Base-by-base conservation (phyloP, 2,888 invertebrate species). In the Bembecia ichneumoniformis region DNA sequence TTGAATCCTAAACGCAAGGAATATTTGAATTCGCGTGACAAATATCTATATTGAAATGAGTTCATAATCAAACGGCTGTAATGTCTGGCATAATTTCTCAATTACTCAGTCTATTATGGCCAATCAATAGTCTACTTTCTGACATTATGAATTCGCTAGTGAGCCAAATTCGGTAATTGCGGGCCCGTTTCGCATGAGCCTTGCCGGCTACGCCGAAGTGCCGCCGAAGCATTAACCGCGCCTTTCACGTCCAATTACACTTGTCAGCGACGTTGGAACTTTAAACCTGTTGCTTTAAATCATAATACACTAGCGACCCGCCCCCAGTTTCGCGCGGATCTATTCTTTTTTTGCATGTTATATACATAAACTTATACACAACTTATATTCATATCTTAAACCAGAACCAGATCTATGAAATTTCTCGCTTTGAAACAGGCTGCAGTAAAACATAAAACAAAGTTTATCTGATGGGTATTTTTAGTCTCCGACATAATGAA, bases 221-320 rank as follows among this genome's bases (percentile, higher is more conserved):
- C 9, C 28, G 49, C 52, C 52, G 7, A 35, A 47, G 13, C 35
- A 46, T n/a, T n/a, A n/a, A 47, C 52, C 28, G 28, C 28, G 54
- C 59, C 57, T 67, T 68, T 69, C 66, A 69, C 68, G 62, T 60
- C 57, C 54, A 66, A 61, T 68, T 70, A 66, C 59, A 63, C 58
- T 53, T 64, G 62, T 66, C 40, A 40, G 40, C 40, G 40, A 40
- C n/a, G 40, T 40, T 40, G 14, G 40, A 28, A 28, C 28, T 56
- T 57, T 35, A 55, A 63, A 63, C 60, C 56, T 55, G 63, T 63
- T 58, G 56, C 58, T 58, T 57, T 50, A 49, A 46, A 52, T 46
- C 50, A 28, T 50, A 47, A 50, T 47, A 46, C 49, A 43, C 47
- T 46, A 46, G 28, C 28, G 9, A 9, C 9, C 9, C 0, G 9